phyloP scores from a whole-genome alignment of 1,140 invertebrate genomes.

The Microvelia longipes region DNA sequence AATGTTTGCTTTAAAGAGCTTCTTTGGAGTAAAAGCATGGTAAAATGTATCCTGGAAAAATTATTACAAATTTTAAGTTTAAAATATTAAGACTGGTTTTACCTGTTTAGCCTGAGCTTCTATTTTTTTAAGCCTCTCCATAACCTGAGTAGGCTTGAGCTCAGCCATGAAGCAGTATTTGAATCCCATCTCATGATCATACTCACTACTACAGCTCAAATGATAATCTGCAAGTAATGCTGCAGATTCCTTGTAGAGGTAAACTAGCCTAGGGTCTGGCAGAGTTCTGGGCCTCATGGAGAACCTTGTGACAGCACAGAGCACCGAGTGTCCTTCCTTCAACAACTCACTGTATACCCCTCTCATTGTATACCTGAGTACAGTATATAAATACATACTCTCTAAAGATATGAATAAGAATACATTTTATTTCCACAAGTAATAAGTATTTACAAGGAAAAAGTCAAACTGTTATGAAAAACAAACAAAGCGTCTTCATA shows the following conservation, averaged over 20 bases:
- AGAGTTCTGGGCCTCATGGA: conserved; percentile 16
- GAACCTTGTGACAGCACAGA: conserved; percentile 28
- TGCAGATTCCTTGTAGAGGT: conserved; percentile 41
- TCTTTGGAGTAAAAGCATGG: no score
- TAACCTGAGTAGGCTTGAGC: conserved; percentile 33
- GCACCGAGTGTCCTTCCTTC: conserved; percentile 46
- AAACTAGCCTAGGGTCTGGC: conserved; percentile 25
- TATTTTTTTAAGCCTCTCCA: conserved; percentile 30
- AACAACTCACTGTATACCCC: conserved; percentile 47
- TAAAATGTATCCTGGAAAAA: no score
- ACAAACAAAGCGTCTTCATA: no score
- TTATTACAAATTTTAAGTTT: no score
- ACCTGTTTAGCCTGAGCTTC: conserved; percentile 24
- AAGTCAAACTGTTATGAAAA: no score
- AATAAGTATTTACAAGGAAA: no score
- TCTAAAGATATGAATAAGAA: no score
- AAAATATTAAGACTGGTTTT: no score
- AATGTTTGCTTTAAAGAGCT: no score
- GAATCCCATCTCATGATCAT: conserved; percentile 41
- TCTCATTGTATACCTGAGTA: neutral
- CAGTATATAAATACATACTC: neutral
- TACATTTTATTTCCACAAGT: no score
- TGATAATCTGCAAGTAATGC: conserved; percentile 46
- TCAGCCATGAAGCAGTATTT: conserved; percentile 42
- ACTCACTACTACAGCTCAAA: conserved; percentile 27